Evolutionary conservation across 2,888 invertebrate genomes (phyloP).

Genomic region (Scelioninae gen. 1): DNA sequence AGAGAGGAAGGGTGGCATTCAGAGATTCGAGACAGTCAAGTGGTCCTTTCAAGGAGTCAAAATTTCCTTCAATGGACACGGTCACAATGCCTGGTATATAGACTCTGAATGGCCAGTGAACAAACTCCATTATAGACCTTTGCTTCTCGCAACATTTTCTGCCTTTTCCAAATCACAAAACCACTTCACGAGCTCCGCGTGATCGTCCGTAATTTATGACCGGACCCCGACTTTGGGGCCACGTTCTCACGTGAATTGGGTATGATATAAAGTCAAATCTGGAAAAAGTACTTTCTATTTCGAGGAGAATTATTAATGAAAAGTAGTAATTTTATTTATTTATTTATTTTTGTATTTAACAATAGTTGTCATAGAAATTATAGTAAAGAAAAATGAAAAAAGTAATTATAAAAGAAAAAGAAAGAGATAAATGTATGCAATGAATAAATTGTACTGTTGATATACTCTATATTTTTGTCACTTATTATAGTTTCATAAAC

Average conservation of each 20-base stretch:
- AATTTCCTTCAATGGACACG: conserved; percentile 73
- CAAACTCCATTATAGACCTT: conserved; percentile 71
- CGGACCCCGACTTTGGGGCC: background rate
- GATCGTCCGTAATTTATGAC: conserved; percentile 72
- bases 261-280: background rate
- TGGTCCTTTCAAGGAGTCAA: conserved; percentile 72
- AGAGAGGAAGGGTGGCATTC: conserved; percentile 72
- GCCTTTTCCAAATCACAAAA: conserved; percentile 76
- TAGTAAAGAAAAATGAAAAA: no score
- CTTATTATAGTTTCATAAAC: no score
- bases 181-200: conserved; percentile 64
- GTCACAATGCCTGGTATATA: conserved; percentile 73
- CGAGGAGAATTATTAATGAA: no score
- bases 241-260: conserved; percentile 65
- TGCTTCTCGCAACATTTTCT: conserved; percentile 75
- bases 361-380: no score
- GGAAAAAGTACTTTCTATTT: conserved; percentile 47
- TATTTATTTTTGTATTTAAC: no score
- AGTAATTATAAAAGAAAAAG: no score
- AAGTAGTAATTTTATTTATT: no score
- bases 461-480: no score
- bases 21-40: conserved; percentile 74
- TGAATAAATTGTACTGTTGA: no score
- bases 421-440: no score
- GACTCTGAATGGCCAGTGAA: conserved; percentile 61